Evolutionary conservation across 1,140 invertebrate species (phyloP).

Genomic region (Microplitis demolitor): DNA sequence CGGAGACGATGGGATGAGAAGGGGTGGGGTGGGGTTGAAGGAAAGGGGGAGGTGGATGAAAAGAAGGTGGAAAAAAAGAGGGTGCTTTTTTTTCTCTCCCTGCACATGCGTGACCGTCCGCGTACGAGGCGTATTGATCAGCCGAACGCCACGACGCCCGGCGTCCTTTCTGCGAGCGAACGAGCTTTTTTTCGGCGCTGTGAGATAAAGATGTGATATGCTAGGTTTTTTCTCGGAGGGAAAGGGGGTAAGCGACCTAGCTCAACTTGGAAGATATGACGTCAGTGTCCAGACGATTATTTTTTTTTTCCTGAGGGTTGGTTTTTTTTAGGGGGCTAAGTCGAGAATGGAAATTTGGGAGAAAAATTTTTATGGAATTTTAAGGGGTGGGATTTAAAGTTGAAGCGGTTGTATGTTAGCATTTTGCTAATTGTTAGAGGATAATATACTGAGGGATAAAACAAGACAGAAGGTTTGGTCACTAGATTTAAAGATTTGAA

Average conservation of each 20-base stretch:
- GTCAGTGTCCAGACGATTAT: not conserved
- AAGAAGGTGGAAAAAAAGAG: slow-evolving; percentile 19
- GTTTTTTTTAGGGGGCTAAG: not conserved
- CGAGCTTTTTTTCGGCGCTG: slow-evolving; percentile 50
- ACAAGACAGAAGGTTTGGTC: too few relatives aligned
- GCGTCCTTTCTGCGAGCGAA: slow-evolving; percentile 62
- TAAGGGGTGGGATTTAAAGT: too few relatives aligned
- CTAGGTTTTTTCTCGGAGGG: not conserved
- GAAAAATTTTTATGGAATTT: too few relatives aligned
- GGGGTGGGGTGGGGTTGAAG: slow-evolving; percentile 25
- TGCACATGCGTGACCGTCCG: slow-evolving; percentile 63
- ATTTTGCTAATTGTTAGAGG: too few relatives aligned
- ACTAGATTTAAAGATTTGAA: too few relatives aligned
- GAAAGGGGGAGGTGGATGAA: slow-evolving; percentile 30
- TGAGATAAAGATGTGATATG: slow-evolving; percentile 14
- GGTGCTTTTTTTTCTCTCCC: slow-evolving; percentile 38
- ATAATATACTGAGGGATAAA: too few relatives aligned
- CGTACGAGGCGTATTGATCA: slow-evolving; percentile 62
- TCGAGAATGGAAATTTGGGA: too few relatives aligned
- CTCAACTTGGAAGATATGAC: not conserved
- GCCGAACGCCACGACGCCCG: slow-evolving; percentile 61
- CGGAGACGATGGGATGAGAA: slow-evolving; percentile 5
- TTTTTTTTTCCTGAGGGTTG: not conserved
- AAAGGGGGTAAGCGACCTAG: slow-evolving; percentile 6
- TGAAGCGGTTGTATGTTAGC: too few relatives aligned